Conservation (phyloP, 1,140 invertebrate genomes). For the Aphelenchoides fujianensis region DNA sequence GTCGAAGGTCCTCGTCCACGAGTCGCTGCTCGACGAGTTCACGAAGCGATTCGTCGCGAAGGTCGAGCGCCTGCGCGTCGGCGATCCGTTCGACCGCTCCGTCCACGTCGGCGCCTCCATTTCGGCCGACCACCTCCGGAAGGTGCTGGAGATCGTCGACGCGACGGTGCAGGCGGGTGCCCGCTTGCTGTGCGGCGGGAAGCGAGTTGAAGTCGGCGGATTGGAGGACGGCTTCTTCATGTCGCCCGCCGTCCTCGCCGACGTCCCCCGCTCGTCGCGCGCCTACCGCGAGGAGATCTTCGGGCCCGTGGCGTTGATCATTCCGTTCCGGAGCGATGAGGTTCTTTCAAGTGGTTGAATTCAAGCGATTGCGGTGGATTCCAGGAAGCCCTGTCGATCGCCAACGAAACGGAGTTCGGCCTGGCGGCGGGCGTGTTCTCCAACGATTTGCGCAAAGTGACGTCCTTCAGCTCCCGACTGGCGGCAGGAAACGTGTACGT, state of each 20-base stretch:
- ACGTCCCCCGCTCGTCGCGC: constrained; percentile 65
- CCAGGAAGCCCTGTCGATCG: constrained; percentile 65
- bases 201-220: constrained; percentile 58
- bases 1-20: constrained; percentile 68
- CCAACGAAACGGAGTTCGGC: constrained; percentile 68
- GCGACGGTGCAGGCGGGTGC: constrained; percentile 67
- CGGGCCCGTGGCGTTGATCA: constrained; percentile 66
- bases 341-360: constrained; percentile 14
- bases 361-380: not conserved
- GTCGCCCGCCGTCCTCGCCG: constrained; percentile 48
- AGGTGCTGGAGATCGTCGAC: constrained; percentile 66
- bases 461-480: constrained; percentile 60
- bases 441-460: constrained; percentile 60
- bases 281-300: constrained; percentile 68
- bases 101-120: constrained; percentile 67
- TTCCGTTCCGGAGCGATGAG: constrained; percentile 66
- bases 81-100: constrained; percentile 64
- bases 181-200: constrained; percentile 66
- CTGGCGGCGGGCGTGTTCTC: constrained; percentile 67
- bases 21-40: constrained; percentile 62
- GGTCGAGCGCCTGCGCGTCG: constrained; percentile 62
- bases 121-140: constrained; percentile 65
- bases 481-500: constrained; percentile 68
- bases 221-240: constrained; percentile 54
- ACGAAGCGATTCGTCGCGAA: constrained; percentile 59